Evolutionary conservation across 2,113 vertebrate species (phyloP), one percentile per base, ranked within the genome.

Genomic region (Maccullochella peelii): DNA sequence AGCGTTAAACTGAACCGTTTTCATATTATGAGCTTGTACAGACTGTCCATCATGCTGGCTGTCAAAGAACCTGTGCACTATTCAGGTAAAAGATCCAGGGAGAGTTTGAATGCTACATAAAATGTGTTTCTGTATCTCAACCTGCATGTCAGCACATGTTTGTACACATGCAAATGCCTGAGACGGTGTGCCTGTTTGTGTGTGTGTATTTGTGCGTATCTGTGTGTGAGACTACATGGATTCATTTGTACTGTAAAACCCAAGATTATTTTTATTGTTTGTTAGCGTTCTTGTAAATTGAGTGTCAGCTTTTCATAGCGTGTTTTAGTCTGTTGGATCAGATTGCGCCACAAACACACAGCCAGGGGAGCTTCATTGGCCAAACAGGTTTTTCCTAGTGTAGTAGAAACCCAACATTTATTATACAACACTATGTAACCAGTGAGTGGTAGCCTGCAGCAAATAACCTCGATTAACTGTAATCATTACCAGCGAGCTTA

Each of bases 101-200:
- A 27, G 18, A 42, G 25, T n/a, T 14, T 40, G 5, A 21, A 55
- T 52, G 8, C 18, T 9, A 44, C 6, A 55, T 54, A 50, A 73
- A 40, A 21, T 42, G 8, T 52, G 30, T 27, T 61, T 25, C 20
- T 33, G 25, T 16, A 54, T 74, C 57, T 68, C 25, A 86, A 67
- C 40, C 59, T 65, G 27, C 80, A 55, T 25, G 85, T 62, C 38
- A 63, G 68, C 50, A 66, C 84, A 57, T 54, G 73, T 61, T 62
- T 50, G 12, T 44, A 33, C 33, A 65, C 20, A 33, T 59, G 40
- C 14, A 30, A 50, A 54, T 38, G 9, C 38, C 65, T 47, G 61
- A 1, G 2, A 73, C 18, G 62, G 3, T 50, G 20, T 59, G 55
- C 47, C 16, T 59, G 38, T 58, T 7, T 54, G 18, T 33, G 30